Evolutionary conservation across 2,113 vertebrate species (phyloP), one percentile per base, ranked within the genome.

Genomic region (Leuciscus idus): DNA sequence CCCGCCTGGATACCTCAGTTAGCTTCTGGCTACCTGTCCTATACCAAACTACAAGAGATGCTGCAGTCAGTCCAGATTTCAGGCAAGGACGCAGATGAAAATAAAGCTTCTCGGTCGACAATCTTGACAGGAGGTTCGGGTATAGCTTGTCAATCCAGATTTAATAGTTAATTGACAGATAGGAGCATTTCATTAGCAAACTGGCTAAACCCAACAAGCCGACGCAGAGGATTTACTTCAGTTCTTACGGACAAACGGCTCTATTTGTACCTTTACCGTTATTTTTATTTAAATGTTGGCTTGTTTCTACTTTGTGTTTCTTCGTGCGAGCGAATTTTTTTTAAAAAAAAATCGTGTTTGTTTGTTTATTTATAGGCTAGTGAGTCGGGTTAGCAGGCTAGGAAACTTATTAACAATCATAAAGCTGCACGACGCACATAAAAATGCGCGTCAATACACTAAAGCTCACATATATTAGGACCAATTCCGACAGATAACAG

Each of bases 341-440:
- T 4, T 0, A 48, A 9, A 1, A 1, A 46, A 9, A 6, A 50
- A 6, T 28, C 28, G 33, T 52, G 81, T 36, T 80, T 83, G 50
- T 52, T 78, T 21, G 26, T 30, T n/a, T 36, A 48, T 70, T 64
- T 79, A 39, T 21, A 61, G 15, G 90, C 89, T 90, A 91, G 86
- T 91, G 87, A 90, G 88, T 86, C 90, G 90, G 88, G 89, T 82
- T 48, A 86, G 92, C 92, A 88, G 91, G 92, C 91, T 90, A 91
- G 90, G 93, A 89, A 92, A 86, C 90, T 89, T 88, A 89, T 92
- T 86, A 89, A 88, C 84, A 66, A 52, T 77, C 72, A 66, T 87
- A 76, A 90, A 87, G 89, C 85, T 90, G 88, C 28, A 93, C 91
- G 92, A 93, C 83, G 88, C 88, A 91, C 90, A 88, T 90, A 89